Conservation (phyloP, 2,797 vertebrate species). For the Rhinophrynus dorsalis region DNA sequence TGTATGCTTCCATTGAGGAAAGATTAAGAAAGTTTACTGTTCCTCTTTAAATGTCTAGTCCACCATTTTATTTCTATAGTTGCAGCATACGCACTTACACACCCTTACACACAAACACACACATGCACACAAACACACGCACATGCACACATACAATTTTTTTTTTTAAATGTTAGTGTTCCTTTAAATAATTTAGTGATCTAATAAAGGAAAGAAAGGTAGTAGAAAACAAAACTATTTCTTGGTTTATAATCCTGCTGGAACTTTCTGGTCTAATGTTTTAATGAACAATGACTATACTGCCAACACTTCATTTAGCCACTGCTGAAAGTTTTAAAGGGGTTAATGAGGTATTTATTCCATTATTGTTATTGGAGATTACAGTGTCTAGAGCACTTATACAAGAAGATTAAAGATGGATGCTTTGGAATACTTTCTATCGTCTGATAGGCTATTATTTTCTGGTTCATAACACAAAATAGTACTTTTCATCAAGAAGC, state of each 20-base stretch:
- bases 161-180: too few relatives aligned
- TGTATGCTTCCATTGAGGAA: too few relatives aligned
- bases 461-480: slow-evolving; percentile 75
- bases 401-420: slow-evolving; percentile 75
- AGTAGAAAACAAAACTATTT: neutral
- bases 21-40: too few relatives aligned
- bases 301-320: slow-evolving; percentile 67
- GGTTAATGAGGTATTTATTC: slow-evolving; percentile 67
- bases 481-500: slow-evolving; percentile 70
- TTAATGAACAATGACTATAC: slow-evolving; percentile 60
- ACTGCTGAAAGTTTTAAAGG: slow-evolving; percentile 68
- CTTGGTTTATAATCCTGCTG: slow-evolving; percentile 30
- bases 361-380: slow-evolving; percentile 70
- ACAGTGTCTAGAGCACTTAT: slow-evolving; percentile 69
- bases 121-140: too few relatives aligned
- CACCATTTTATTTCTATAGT: too few relatives aligned
- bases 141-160: too few relatives aligned
- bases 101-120: too few relatives aligned
- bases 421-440: slow-evolving; percentile 67
- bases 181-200: too few relatives aligned
- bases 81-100: too few relatives aligned
- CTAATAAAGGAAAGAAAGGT: neutral
- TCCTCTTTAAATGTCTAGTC: too few relatives aligned
- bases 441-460: slow-evolving; percentile 67
- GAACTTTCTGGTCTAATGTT: slow-evolving; percentile 63